Conservation (phyloP, 1,140 invertebrate species). For the Drosophila cardini region DNA sequence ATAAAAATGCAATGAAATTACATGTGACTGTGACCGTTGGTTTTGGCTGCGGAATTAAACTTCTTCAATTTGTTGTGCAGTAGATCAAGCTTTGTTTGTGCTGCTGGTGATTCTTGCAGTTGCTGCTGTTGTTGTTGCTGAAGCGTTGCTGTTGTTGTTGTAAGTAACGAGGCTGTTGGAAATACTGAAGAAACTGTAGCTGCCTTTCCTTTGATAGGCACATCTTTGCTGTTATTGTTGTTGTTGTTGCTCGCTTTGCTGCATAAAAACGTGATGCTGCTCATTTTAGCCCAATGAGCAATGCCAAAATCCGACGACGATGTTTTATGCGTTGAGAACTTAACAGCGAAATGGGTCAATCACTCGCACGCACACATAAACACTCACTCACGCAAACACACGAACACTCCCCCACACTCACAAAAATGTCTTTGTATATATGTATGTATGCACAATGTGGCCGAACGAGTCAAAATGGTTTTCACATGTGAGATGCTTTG, state of each 20-base stretch:
- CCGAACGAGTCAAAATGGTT: slow-evolving; percentile 2
- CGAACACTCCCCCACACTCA: slow-evolving; percentile 14
- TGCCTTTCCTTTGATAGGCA: slow-evolving; percentile 46
- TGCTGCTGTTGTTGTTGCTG: slow-evolving; percentile 41
- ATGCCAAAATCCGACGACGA: slow-evolving; percentile 18
- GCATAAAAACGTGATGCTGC: slow-evolving; percentile 81
- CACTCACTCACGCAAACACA: slow-evolving; percentile 15
- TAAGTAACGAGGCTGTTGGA: slow-evolving; percentile 61
- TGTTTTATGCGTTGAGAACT: slow-evolving; percentile 23
- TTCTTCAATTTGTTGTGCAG: slow-evolving; percentile 51
- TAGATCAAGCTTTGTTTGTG: slow-evolving; percentile 43
- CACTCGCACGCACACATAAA: slow-evolving; percentile 25
- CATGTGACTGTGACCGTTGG: slow-evolving; percentile 72
- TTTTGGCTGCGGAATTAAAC: slow-evolving; percentile 66
- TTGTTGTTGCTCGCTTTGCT: slow-evolving; percentile 63
- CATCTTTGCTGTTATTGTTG: slow-evolving; percentile 46
- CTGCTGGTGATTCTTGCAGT: slow-evolving; percentile 27
- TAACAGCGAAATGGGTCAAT: slow-evolving; percentile 46
- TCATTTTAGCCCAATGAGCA: slow-evolving; percentile 55
- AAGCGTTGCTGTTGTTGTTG: slow-evolving; percentile 39
- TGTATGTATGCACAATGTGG: slow-evolving; percentile 34
- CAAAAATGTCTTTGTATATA: neutral
- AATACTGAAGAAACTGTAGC: slow-evolving; percentile 36
- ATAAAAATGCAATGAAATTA: slow-evolving; percentile 75
- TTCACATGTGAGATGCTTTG: slow-evolving; percentile 32